Evolutionary conservation across 2,797 vertebrate species (phyloP), one percentile per base, ranked within the genome.

Genomic region (Arctocebus calabarensis): DNA sequence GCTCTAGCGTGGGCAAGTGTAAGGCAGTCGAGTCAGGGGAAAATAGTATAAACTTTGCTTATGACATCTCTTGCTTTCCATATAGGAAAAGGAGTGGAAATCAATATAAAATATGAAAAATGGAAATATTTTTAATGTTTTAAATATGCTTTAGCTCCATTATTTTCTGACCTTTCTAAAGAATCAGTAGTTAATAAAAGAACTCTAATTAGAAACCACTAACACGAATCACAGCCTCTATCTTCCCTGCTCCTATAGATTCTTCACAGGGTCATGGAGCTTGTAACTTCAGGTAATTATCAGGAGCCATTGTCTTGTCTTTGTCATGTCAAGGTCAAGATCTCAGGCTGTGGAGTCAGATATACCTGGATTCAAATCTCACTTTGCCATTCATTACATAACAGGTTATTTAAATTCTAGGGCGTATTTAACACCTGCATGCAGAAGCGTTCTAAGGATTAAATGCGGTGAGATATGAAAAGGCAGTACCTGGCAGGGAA

Each of bases 11-110:
- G 92, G 97, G 95, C 74, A 55, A 87, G 62, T 13, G 25, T 66
- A 74, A 92, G 77, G 95, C 91, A 90, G 68, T 83, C 59, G 27
- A 75, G 61, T 90, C 82, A 74, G 73, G 43, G 61, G 55, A 89
- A 91, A 91, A 95, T 91, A 91, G 79, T 75, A 32, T 29, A 85
- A 93, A 77, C 45, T 89, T 88, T 74, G 40, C 86, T 95, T 61
- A 61, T 45, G 37, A 66, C 3, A 70, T 19, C 45, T 82, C 74
- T 77, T 87, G 37, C 17, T 95, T 94, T 94, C 73, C 78, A 34
- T 23, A n/a, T 11, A 82, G 40, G 57, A 40, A 93, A 87, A 70
- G 73, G 57, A 94, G 22, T 20, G 73, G 64, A 75, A 73, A 86
- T 81, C 22, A 71, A 48, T 12, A 84, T 62, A 82, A 94, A 75